Percentiles rank a stretch among this genome's conserved stretches.
These are phyloP conservation scores for Telenomus remus DNA, from an alignment of 1,140 invertebrate genomes.

Conservation along the genomic window DNA sequence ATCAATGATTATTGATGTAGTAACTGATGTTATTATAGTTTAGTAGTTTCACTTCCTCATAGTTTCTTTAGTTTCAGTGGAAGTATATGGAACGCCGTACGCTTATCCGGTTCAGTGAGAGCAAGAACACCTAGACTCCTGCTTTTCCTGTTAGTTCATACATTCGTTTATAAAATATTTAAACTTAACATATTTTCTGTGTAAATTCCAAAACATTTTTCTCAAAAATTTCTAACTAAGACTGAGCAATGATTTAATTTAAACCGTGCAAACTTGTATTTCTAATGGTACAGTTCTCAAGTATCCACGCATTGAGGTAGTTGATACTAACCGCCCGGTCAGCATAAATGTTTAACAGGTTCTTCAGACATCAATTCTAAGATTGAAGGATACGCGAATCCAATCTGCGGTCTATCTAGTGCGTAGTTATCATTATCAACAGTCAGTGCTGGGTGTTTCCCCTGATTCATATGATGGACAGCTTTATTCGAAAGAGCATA, in stretches of 20 bases:
- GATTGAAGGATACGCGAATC: conserved; percentile 36
- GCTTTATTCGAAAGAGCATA: background rate
- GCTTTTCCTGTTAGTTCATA: conserved; percentile 65
- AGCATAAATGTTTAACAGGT: background rate
- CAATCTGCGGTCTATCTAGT: conserved; percentile 45
- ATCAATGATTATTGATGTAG: conserved; percentile 13
- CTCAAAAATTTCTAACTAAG: background rate
- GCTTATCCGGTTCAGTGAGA: conserved; percentile 70
- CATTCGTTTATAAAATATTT: conserved; percentile 40
- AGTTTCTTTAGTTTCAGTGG: conserved; percentile 71
- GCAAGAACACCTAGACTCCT: conserved; percentile 62
- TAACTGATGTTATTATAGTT: conserved; percentile 15
- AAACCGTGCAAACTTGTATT: conserved; percentile 41
- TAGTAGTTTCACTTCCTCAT: conserved; percentile 56
- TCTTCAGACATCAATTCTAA: conserved; percentile 17
- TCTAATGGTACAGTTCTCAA: conserved; percentile 16
- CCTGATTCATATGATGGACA: conserved; percentile 23
- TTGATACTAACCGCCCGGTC: conserved; percentile 29
- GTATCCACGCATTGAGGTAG: too few species aligned
- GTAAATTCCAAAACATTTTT: conserved; percentile 46
- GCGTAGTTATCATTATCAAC: conserved; percentile 26
- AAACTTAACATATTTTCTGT: conserved; percentile 50
- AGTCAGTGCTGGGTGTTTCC: conserved; percentile 41
- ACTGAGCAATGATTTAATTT: conserved; percentile 2
- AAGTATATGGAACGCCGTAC: conserved; percentile 69